phyloP scores from a whole-genome alignment of 2,113 vertebrate species.

The Xenus cinereus region DNA sequence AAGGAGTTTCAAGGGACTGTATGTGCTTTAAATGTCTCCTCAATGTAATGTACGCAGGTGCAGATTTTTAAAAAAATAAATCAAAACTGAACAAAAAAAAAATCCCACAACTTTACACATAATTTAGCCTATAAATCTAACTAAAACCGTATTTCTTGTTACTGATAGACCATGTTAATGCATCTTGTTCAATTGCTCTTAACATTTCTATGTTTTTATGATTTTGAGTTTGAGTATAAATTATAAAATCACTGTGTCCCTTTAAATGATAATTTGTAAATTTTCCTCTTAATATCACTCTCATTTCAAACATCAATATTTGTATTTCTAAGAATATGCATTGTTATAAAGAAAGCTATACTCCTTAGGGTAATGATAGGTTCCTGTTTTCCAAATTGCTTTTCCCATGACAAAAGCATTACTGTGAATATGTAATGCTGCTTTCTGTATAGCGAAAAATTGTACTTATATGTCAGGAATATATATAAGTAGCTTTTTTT shows the following conservation, averaged over 20 bases:
- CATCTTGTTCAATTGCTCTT: neutral
- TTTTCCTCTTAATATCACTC: neutral
- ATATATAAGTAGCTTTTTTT: neutral
- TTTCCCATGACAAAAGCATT: slow-evolving; percentile 32
- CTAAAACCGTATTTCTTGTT: neutral
- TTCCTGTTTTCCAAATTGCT: slow-evolving; percentile 30
- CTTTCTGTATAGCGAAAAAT: neutral
- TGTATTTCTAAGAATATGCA: neutral
- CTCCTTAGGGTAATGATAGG: slow-evolving; percentile 11
- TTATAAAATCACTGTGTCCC: neutral
- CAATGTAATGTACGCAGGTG: neutral
- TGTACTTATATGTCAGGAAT: neutral
- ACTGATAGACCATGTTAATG: neutral
- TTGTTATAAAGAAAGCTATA: neutral
- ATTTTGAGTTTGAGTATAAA: neutral
- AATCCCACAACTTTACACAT: neutral
- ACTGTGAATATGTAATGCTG: slow-evolving; percentile 7
- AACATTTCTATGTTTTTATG: neutral
- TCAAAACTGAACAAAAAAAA: neutral
- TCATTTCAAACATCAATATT: slow-evolving; percentile 6
- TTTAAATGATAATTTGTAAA: neutral
- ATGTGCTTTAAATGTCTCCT: neutral
- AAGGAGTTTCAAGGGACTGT: neutral
- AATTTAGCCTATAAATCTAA: neutral
- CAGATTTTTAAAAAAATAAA: neutral